Evolutionary conservation across 2,888 invertebrate species (phyloP), one percentile per base, ranked within the genome.

Genomic region (Lissocephala sabroskyi): DNA sequence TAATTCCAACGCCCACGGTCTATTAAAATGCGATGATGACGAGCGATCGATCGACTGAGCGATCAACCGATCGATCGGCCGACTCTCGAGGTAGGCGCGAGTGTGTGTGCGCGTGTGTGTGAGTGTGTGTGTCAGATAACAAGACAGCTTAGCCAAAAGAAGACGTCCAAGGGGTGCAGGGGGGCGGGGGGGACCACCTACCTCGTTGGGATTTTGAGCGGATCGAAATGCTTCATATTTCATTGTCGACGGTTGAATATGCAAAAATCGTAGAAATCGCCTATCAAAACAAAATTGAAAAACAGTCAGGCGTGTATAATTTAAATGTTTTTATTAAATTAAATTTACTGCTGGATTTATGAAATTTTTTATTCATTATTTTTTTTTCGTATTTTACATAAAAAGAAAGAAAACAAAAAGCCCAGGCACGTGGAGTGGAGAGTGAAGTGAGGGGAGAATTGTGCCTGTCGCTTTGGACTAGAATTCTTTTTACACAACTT

Each of bases 401-500:
- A n/a, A n/a, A n/a, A n/a, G n/a, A n/a, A n/a, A n/a, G n/a, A n/a
- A n/a, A n/a, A n/a, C n/a, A n/a, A n/a, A n/a, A n/a, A n/a, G n/a
- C n/a, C n/a, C n/a, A n/a, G 11, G 11, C 1, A 23, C 26, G 9
- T 13, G 14, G n/a, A 13, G 6, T 11, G 11, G n/a, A n/a, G n/a
- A n/a, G n/a, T n/a, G n/a, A n/a, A n/a, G n/a, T n/a, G n/a, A n/a
- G n/a, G n/a, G 5, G 13, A 41, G 10, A 28, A 16, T 30, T 41
- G n/a, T 28, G 14, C 28, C 14, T n/a, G n/a, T 11, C 26, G 23
- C 28, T 6, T 19, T 44, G 56, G 71, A 73, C 71, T 73, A 73
- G 71, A 73, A 76, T 70, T 70, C 70, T 60, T 65, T 73, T n/a
- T n/a, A n/a, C n/a, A 73, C 76, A 71, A 73, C 71, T 71, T 71